phyloP scores from a whole-genome alignment of 1,140 invertebrate genomes.

The Lepidurus packardi region DNA sequence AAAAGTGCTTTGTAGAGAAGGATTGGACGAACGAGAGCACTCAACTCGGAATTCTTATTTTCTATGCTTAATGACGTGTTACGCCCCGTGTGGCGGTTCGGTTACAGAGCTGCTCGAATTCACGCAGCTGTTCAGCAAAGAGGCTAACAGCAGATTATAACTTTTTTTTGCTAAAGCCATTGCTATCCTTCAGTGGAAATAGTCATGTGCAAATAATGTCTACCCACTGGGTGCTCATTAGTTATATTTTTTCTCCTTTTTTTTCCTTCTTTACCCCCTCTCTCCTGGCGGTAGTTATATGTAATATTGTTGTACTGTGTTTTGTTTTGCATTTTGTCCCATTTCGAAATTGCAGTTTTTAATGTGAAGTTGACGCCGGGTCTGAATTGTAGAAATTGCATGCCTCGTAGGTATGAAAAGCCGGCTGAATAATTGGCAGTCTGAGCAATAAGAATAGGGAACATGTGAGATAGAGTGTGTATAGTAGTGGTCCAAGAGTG shows the following conservation, averaged over 20 bases:
- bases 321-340: too few species aligned
- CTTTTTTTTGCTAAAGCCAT: neutral
- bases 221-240: neutral
- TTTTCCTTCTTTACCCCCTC: neutral
- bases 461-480: neutral
- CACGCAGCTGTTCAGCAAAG: slow-evolving; percentile 13
- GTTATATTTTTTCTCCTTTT: neutral
- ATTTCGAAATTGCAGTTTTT: too few species aligned
- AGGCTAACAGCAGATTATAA: neutral
- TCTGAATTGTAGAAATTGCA: neutral
- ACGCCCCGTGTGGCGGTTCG: slow-evolving; percentile 14
- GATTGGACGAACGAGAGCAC: neutral
- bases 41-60: neutral
- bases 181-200: neutral
- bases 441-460: neutral
- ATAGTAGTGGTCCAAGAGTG: neutral
- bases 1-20: neutral
- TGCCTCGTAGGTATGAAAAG: neutral
- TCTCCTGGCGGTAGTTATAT: neutral
- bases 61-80: slow-evolving; percentile 15
- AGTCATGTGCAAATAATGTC: neutral
- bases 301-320: too few species aligned
- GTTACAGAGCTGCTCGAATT: slow-evolving; percentile 10
- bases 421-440: neutral
- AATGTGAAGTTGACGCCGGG: neutral